Conservation (phyloP, 2,113 vertebrate genomes). For the Globicephala melas region DNA sequence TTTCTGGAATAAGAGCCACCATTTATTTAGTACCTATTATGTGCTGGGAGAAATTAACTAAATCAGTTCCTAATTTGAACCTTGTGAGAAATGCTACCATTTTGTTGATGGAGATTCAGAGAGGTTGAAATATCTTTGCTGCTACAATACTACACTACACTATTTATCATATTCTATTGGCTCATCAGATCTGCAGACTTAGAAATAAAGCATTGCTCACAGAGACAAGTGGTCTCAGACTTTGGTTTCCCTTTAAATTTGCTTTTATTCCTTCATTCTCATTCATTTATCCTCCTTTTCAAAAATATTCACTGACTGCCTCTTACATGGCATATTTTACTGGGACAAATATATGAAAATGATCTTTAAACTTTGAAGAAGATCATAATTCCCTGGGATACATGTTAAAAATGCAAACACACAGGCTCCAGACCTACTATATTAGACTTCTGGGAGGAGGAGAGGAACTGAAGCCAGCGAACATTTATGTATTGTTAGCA, state of each 20-base stretch:
- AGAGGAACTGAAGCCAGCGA: too few species aligned
- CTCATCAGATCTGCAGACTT: neutral
- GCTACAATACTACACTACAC: accelerated
- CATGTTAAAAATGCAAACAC: neutral
- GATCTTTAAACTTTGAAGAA: neutral
- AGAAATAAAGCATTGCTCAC: neutral
- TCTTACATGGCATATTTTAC: neutral
- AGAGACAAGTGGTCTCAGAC: neutral
- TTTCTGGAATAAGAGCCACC: neutral
- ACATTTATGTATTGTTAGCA: neutral
- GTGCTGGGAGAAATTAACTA: neutral
- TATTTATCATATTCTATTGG: neutral
- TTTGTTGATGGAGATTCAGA: neutral
- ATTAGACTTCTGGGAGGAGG: neutral
- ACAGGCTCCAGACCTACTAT: neutral
- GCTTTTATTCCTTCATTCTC: neutral
- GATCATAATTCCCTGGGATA: neutral
- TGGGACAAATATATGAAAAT: neutral
- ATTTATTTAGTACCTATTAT: neutral
- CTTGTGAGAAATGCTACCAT: neutral
- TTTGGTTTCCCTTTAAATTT: neutral
- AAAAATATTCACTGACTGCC: neutral
- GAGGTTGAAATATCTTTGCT: neutral
- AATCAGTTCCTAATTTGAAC: neutral
- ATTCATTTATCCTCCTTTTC: neutral